Percentiles rank a stretch among this genome's conserved stretches.
Evolutionary conservation across 2,113 vertebrate genomes (phyloP).

Genomic region (Rhipidura dahli): DNA sequence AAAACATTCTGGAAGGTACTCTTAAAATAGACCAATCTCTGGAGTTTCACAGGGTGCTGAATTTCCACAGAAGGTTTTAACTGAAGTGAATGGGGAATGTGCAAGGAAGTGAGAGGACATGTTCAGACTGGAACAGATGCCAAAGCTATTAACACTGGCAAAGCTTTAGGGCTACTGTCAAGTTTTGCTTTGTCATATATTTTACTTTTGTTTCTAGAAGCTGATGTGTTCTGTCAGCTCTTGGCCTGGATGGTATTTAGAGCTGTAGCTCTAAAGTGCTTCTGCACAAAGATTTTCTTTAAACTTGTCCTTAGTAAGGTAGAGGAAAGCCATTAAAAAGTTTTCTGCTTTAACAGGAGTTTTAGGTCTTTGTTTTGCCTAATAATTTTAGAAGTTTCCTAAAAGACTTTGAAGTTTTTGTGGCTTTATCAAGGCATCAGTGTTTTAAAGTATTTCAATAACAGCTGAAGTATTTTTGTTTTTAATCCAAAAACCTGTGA

Average conservation of each 20-base stretch:
- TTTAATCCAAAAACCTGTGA: not conserved
- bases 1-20: not conserved
- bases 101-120: not conserved
- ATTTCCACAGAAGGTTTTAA: not conserved
- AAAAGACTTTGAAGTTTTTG: not conserved
- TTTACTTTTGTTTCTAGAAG: slow-evolving; percentile 15
- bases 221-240: slow-evolving; percentile 23
- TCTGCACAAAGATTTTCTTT: not conserved
- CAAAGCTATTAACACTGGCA: slow-evolving; percentile 31
- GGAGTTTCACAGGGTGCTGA: not conserved
- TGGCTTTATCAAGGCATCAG: not conserved
- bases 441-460: not conserved
- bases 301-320: not conserved
- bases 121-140: slow-evolving; percentile 51
- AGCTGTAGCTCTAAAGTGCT: not conserved
- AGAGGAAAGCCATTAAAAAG: not conserved
- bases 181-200: slow-evolving; percentile 33
- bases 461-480: not conserved
- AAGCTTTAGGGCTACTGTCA: slow-evolving; percentile 31
- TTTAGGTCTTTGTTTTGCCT: not conserved
- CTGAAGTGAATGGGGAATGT: not conserved
- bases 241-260: not conserved
- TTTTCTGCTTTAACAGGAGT: not conserved
- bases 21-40: not conserved
- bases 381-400: not conserved